phyloP scores from a whole-genome alignment of 2,113 vertebrate genomes.

The Oreochromis niloticus region DNA sequence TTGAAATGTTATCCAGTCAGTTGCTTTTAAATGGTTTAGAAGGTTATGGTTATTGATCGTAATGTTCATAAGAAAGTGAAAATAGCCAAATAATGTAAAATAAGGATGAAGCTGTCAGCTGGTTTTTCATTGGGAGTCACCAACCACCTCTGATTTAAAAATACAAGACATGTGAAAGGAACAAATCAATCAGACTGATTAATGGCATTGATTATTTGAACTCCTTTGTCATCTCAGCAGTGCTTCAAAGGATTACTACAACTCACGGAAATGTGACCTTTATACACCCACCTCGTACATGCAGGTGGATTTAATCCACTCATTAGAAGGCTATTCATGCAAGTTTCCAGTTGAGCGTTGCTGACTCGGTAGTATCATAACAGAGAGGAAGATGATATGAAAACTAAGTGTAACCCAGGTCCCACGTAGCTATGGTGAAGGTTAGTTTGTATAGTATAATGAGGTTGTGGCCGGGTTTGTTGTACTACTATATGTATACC shows the following conservation, averaged over 20 bases:
- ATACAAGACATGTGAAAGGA: not conserved
- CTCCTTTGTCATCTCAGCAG: not conserved
- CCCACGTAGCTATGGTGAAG: not conserved
- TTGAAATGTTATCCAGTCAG: not conserved
- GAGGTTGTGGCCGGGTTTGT: not conserved
- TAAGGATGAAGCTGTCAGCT: not conserved
- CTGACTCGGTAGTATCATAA: not conserved
- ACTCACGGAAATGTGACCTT: not conserved
- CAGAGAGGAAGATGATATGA: not conserved
- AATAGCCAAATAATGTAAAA: not conserved
- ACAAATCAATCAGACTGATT: not conserved
- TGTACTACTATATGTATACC: not conserved
- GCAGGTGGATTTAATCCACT: not conserved
- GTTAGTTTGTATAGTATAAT: not conserved
- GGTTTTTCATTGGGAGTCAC: not conserved
- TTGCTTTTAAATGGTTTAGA: not conserved
- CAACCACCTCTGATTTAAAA: not conserved
- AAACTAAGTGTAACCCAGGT: not conserved
- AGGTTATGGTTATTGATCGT: not conserved
- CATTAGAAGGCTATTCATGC: not conserved
- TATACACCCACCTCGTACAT: not conserved
- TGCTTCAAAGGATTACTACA: not conserved
- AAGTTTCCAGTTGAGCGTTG: not conserved
- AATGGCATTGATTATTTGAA: not conserved
- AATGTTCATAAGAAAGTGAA: not conserved